Base-by-base conservation (phyloP, 1,140 invertebrate genomes). In the Gonatopus flavifemur region DNA sequence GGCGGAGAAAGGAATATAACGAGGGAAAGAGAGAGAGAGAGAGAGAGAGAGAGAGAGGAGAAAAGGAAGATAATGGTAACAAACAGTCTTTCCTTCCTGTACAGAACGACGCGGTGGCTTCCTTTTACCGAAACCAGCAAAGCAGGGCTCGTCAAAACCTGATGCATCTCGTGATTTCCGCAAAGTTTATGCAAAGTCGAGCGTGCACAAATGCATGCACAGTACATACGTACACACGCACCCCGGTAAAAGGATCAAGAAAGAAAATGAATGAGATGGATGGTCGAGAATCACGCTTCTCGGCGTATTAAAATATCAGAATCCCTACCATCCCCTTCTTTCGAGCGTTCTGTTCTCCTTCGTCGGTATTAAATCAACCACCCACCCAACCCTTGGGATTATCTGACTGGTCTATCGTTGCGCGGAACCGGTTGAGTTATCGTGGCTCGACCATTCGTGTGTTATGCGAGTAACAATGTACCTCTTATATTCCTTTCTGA, bases 271-370 rank as follows among this genome's bases (percentile, higher is more conserved):
- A n/a, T 32, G 53, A 69, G 61, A 69, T 67, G 59, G 56, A 69
- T 70, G 67, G 56, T 62, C 66, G 63, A 73, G 66, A 65, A 70
- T 70, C 68, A 70, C 66, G 68, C 68, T 70, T 51, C 53, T 44
- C 55, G 49, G 49, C 49, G 61, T 68, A 65, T 68, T 68, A 68
- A 69, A 69, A 69, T 69, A 69, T 69, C 66, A 69, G 49, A 49
- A 58, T 44, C 33, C 45, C 43, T 51, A 42, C 52, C 38, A 18
- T 21, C 18, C 8, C 31, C 22, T n/a, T n/a, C n/a, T n/a, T n/a
- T n/a, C n/a, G n/a, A n/a, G n/a, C n/a, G n/a, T n/a, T n/a, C n/a
- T n/a, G n/a, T n/a, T n/a, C n/a, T n/a, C n/a, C n/a, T n/a, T n/a
- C n/a, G n/a, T n/a, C n/a, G n/a, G n/a, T n/a, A n/a, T n/a, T n/a